These are phyloP conservation scores for Ctenoplectra terminalis DNA, from an alignment of 1,140 invertebrate species.

Conservation along the genomic window DNA sequence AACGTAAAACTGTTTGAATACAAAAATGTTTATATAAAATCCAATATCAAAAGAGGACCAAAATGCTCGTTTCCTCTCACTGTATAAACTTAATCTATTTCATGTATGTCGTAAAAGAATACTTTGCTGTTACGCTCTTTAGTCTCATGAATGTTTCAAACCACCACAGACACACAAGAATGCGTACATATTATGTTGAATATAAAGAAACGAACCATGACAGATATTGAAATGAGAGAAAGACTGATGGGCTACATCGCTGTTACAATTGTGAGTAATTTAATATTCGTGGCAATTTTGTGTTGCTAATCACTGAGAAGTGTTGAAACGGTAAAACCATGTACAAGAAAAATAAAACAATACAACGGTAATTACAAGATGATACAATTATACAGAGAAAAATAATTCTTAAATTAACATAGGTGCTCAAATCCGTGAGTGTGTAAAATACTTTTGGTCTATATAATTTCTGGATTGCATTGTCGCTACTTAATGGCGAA, in stretches of 20 bases:
- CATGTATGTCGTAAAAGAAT: slow-evolving; percentile 24
- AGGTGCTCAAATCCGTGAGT: slow-evolving; percentile 48
- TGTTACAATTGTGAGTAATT: slow-evolving; percentile 64
- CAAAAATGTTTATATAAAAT: slow-evolving; percentile 43
- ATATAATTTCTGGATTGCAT: slow-evolving; percentile 27
- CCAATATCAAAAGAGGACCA: slow-evolving; percentile 63
- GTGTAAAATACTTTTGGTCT: slow-evolving; percentile 39
- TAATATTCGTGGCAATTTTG: slow-evolving; percentile 61
- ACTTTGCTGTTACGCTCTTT: slow-evolving; percentile 15
- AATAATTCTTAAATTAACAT: slow-evolving; percentile 39
- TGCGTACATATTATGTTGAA: slow-evolving; percentile 53
- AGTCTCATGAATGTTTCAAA: slow-evolving; percentile 41
- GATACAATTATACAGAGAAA: slow-evolving; percentile 20
- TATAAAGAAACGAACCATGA: slow-evolving; percentile 73
- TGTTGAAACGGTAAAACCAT: slow-evolving; percentile 20
- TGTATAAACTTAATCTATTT: slow-evolving; percentile 43
- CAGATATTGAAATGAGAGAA: slow-evolving; percentile 78
- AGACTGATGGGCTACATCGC: slow-evolving; percentile 74
- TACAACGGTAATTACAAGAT: slow-evolving; percentile 23
- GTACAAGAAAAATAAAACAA: background rate
- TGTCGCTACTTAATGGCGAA: slow-evolving; percentile 21
- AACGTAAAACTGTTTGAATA: slow-evolving; percentile 14
- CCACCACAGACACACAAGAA: slow-evolving; percentile 63
- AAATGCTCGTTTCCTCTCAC: slow-evolving; percentile 58
- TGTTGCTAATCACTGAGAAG: slow-evolving; percentile 21